phyloP scores from a whole-genome alignment of 2,888 invertebrate species.

The Nysson spinosus region DNA sequence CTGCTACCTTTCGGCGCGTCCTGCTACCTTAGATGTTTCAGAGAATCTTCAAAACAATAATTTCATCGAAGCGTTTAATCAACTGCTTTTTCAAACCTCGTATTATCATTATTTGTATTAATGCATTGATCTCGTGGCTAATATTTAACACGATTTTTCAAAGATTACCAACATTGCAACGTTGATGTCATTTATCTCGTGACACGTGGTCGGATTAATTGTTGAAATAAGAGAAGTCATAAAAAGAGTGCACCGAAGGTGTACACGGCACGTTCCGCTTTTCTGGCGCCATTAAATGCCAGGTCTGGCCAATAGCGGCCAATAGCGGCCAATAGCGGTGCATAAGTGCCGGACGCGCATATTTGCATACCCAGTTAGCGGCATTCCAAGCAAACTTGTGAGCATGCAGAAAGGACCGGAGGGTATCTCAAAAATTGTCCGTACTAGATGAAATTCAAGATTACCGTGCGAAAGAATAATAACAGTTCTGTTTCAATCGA shows the following conservation, averaged over 20 bases:
- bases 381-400: slow-evolving; percentile 61
- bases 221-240: slow-evolving; percentile 32
- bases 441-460: neutral
- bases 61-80: too few relatives aligned
- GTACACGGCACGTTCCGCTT: slow-evolving; percentile 41
- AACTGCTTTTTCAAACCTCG: too few relatives aligned
- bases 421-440: slow-evolving; percentile 31
- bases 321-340: slow-evolving; percentile 43
- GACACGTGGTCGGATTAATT: too few relatives aligned
- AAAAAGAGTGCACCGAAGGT: slow-evolving; percentile 24
- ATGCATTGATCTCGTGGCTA: too few relatives aligned
- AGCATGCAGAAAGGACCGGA: slow-evolving; percentile 1
- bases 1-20: neutral
- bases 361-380: slow-evolving; percentile 69
- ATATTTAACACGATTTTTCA: too few relatives aligned
- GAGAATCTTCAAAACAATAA: too few relatives aligned
- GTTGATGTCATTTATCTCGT: too few relatives aligned
- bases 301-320: slow-evolving; percentile 47
- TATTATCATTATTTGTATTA: too few relatives aligned
- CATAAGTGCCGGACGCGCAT: slow-evolving; percentile 42
- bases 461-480: neutral
- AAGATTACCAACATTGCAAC: too few relatives aligned
- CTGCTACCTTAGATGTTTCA: too few relatives aligned
- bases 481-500: too few relatives aligned
- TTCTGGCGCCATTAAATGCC: slow-evolving; percentile 66